These are phyloP conservation scores for Clarias laeviceps DNA, from an alignment of 2,797 vertebrate genomes.

Conservation along the genomic window DNA sequence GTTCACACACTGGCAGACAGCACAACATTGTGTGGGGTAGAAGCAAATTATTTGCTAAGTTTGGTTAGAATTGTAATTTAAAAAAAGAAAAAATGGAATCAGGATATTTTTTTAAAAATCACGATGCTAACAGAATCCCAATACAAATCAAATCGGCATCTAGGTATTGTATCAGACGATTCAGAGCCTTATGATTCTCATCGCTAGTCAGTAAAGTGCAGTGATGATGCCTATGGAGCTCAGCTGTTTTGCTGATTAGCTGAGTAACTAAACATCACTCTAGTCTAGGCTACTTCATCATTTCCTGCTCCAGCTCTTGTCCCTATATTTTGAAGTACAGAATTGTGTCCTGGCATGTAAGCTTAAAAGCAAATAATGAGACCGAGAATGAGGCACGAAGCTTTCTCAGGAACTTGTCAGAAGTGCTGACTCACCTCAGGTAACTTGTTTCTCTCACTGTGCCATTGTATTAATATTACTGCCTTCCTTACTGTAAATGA, in stretches of 20 bases:
- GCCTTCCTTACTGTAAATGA: background rate
- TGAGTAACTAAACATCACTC: background rate
- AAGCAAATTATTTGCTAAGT: too few species aligned
- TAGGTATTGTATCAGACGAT: too few species aligned
- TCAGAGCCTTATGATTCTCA: too few species aligned
- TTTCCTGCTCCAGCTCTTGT: background rate
- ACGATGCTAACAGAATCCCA: too few species aligned
- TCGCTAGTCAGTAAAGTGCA: background rate
- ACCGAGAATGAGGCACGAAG: background rate
- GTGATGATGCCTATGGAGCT: background rate
- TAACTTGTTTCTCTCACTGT: background rate
- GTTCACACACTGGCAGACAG: too few species aligned
- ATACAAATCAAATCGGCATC: too few species aligned
- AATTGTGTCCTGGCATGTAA: background rate
- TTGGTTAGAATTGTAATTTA: too few species aligned
- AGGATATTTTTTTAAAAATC: too few species aligned
- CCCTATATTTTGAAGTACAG: background rate
- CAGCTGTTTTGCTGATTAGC: background rate
- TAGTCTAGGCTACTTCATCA: background rate
- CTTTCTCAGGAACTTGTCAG: background rate
- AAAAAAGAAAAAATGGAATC: too few species aligned
- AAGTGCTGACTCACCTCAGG: background rate
- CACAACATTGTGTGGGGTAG: too few species aligned
- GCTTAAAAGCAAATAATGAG: background rate
- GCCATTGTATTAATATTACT: constrained; percentile 4